Base-by-base conservation (phyloP, 2,888 invertebrate genomes). In the Habrosyne pyritoides region DNA sequence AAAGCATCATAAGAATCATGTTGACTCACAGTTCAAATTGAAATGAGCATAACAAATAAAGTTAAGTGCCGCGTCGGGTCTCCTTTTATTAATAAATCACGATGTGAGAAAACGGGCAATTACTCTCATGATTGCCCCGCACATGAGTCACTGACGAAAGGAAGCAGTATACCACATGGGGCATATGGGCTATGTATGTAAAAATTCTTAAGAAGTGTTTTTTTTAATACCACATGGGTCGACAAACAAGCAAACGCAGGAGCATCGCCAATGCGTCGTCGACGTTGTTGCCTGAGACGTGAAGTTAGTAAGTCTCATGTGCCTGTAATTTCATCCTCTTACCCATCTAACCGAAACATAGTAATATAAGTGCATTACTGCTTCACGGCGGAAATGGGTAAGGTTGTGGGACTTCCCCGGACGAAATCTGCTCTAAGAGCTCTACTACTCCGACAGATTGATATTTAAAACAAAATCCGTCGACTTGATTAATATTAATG, bases 21-120 rank as follows among this genome's bases (percentile, higher is more conserved):
- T 82, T 84, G 81, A 83, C 83, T 83, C 81, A 79, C 72, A 71
- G 76, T 81, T 83, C 79, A 88, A 18, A 88, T 88, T 84, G 83
- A 87, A 84, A 79, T 68, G 80, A 79, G 80, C 75, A 77, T 80
- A 85, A 88, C 80, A 84, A 83, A 86, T 82, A 84, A 83, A 81
- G 71, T 81, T 67, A 75, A 83, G 80, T 78, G 80, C 75, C 67
- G 76, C 73, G 75, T 73, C 73, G 77, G 73, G 75, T 73, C 77
- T 82, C 76, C 77, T 81, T 83, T 80, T 62, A 75, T 69, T 69
- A 79, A 87, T 87, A 91, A 91, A 90, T 90, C 91, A 91, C 88
- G 81, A 86, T 88, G 87, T 89, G 89, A 88, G 89, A 91, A 89
- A 87, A 85, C 79, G 77, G 71, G 85, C 89, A 90, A 91, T 91